These are phyloP conservation scores for Polyommatus icarus DNA, from an alignment of 2,888 invertebrate species.

Conservation along the genomic window DNA sequence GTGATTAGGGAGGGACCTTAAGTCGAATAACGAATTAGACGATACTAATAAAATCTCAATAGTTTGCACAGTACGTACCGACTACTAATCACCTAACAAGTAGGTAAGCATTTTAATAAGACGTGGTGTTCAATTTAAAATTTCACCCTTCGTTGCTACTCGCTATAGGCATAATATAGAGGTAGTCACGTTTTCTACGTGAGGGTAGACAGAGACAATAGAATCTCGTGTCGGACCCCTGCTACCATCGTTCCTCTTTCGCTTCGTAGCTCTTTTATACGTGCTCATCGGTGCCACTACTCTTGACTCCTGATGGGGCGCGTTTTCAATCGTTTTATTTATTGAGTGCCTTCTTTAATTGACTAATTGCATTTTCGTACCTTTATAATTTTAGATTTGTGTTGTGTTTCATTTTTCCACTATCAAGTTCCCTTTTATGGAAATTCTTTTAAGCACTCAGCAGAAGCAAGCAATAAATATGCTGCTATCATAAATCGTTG, in stretches of 20 bases:
- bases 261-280: background rate
- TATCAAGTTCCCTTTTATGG: background rate
- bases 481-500: background rate
- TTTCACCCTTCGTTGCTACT: background rate
- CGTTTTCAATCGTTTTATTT: background rate
- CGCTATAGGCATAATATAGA: background rate
- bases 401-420: background rate
- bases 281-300: conserved; percentile 12
- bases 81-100: background rate
- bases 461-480: background rate
- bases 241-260: background rate
- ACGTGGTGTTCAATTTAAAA: background rate
- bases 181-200: conserved; percentile 8
- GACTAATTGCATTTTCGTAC: background rate
- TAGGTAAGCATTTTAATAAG: background rate
- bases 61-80: background rate
- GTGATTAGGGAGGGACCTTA: too few relatives aligned
- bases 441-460: background rate
- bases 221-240: background rate
- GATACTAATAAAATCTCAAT: too few relatives aligned
- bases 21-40: too few relatives aligned
- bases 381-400: background rate
- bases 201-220: conserved; percentile 1
- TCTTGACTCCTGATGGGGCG: background rate
- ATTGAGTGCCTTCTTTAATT: background rate